Evolutionary conservation across 2,888 invertebrate genomes (phyloP).

Genomic region (Drosophila monieri): DNA sequence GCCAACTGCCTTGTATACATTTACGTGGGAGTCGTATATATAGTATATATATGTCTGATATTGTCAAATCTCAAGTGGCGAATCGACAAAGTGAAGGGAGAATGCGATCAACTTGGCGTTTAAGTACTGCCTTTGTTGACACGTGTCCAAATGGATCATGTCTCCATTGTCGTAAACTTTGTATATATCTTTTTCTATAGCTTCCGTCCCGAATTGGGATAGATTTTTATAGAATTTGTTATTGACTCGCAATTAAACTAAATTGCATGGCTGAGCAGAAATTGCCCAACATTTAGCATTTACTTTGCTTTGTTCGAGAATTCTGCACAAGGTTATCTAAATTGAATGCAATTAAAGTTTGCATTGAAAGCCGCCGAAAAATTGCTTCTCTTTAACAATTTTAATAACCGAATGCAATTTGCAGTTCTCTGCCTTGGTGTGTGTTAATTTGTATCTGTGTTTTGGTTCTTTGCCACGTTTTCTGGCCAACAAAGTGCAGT

Average conservation of each 20-base stretch:
- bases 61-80: slow-evolving; percentile 59
- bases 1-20: slow-evolving; percentile 7
- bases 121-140: slow-evolving; percentile 24
- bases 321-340: slow-evolving; percentile 79
- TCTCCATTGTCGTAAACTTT: slow-evolving; percentile 14
- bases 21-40: slow-evolving; percentile 41
- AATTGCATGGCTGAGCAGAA: slow-evolving; percentile 56
- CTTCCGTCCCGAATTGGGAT: slow-evolving; percentile 24
- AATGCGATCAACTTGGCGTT: slow-evolving; percentile 52
- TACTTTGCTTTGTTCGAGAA: slow-evolving; percentile 69
- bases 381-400: slow-evolving; percentile 61
- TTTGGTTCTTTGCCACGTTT: slow-evolving; percentile 35
- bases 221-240: slow-evolving; percentile 26
- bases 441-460: slow-evolving; percentile 7
- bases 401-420: slow-evolving; percentile 76
- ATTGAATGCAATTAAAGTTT: slow-evolving; percentile 79
- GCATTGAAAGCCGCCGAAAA: slow-evolving; percentile 67
- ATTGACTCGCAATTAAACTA: slow-evolving; percentile 43
- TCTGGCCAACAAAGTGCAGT: slow-evolving; percentile 30
- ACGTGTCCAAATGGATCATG: slow-evolving; percentile 24
- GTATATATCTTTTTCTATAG: slow-evolving; percentile 10
- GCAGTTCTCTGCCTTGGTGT: slow-evolving; percentile 16
- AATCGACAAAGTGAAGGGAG: slow-evolving; percentile 73
- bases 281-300: slow-evolving; percentile 75
- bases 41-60: slow-evolving; percentile 34